Evolutionary conservation across 37 sponge, comb jelly and placozoan genomes (phyloP).

Genomic region (Eunapius fragilis): DNA sequence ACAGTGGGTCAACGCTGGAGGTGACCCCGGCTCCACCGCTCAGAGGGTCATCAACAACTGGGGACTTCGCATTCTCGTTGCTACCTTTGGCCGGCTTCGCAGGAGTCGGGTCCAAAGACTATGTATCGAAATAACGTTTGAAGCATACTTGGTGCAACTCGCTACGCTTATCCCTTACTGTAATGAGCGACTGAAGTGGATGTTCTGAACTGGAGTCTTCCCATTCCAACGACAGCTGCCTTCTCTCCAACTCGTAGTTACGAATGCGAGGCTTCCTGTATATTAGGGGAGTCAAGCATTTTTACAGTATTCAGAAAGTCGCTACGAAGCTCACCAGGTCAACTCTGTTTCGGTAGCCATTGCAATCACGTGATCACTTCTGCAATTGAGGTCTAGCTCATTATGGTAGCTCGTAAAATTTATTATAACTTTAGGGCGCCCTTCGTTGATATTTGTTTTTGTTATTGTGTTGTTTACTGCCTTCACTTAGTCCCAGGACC

Average conservation of each 20-base stretch:
- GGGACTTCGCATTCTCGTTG: neutral
- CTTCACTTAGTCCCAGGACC: no score
- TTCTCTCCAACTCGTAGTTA: slow-evolving; percentile 61
- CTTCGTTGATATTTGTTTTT: no score
- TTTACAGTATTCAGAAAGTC: neutral
- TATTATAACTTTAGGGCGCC: no score
- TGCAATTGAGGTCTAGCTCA: neutral
- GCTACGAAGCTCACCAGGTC: slow-evolving; percentile 1
- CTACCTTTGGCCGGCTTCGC: neutral
- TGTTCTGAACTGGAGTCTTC: slow-evolving; percentile 47
- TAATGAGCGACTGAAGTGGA: slow-evolving; percentile 49
- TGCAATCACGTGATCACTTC: slow-evolving; percentile 2
- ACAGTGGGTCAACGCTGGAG: neutral
- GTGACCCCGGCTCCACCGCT: neutral
- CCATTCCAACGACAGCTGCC: slow-evolving; percentile 1
- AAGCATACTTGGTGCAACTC: neutral
- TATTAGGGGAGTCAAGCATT: neutral
- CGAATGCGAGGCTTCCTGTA: slow-evolving; percentile 56
- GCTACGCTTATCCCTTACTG: slow-evolving; percentile 16
- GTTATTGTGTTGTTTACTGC: no score
- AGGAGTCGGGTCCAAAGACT: neutral
- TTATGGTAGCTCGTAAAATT: neutral
- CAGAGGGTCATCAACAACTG: neutral
- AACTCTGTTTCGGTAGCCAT: neutral
- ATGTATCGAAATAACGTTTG: neutral